Evolutionary conservation across 2,888 invertebrate genomes (phyloP).

Genomic region (Frankliniella intonsa): DNA sequence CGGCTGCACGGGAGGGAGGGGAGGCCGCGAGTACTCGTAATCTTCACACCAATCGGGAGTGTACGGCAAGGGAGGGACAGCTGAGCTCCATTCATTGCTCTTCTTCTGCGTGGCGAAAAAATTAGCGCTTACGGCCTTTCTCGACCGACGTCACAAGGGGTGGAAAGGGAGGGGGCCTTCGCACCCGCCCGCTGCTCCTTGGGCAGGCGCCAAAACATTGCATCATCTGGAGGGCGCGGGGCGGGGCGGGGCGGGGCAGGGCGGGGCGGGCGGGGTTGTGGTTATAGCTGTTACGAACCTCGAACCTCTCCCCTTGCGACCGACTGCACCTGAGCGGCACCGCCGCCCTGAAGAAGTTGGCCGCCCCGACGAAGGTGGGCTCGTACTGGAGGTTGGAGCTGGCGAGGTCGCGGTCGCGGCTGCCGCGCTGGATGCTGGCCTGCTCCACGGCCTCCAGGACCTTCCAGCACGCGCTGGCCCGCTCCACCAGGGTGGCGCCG

Average conservation of each 20-base stretch:
- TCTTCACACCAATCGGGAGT: no score
- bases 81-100: no score
- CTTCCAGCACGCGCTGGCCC: not conserved
- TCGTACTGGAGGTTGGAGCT: not conserved
- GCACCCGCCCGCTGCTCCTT: not conserved
- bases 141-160: not conserved
- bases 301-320: not conserved
- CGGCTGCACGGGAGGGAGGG: no score
- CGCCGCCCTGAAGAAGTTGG: not conserved
- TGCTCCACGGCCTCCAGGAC: not conserved
- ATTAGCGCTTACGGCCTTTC: not conserved
- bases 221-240: slow-evolving; percentile 3
- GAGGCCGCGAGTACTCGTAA: no score
- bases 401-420: no score
- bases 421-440: not conserved
- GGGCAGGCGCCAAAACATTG: not conserved
- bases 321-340: slow-evolving; percentile 1
- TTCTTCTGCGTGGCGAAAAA: no score
- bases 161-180: not conserved
- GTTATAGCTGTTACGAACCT: slow-evolving; percentile 5
- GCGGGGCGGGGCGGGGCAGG: not conserved
- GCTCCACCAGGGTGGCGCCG: not conserved
- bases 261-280: not conserved
- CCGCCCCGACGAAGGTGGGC: not conserved
- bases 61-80: no score